Percentiles rank a stretch among this genome's conserved stretches.
These are phyloP conservation scores for Oceanodroma leucorhoa DNA, from an alignment of 2,797 vertebrate species.

Conservation along the genomic window DNA sequence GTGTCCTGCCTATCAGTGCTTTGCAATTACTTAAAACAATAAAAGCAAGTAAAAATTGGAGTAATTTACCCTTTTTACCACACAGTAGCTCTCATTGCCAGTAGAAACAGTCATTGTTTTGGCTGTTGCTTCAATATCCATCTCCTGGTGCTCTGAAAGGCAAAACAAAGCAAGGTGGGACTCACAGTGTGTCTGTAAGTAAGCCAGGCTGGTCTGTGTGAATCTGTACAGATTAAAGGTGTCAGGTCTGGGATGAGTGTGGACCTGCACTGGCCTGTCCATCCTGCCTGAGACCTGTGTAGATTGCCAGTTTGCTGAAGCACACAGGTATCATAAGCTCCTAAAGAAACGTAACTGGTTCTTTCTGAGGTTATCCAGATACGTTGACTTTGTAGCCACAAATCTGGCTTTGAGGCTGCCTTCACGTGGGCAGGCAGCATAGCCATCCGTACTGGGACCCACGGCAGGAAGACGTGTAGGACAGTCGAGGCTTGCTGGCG, in stretches of 20 bases:
- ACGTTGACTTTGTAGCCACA: neutral
- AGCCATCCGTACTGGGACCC: fast-evolving
- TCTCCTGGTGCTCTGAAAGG: neutral
- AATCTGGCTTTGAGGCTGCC: neutral
- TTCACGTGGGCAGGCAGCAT: neutral
- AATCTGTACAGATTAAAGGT: neutral
- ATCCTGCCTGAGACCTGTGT: neutral
- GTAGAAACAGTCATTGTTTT: neutral
- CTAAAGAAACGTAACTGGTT: neutral
- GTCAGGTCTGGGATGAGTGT: neutral
- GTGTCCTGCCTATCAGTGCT: neutral
- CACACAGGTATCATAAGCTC: neutral
- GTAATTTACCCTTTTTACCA: neutral
- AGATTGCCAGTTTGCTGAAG: neutral
- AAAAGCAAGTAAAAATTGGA: neutral
- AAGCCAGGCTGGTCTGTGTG: neutral
- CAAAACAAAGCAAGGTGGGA: neutral
- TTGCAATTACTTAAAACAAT: neutral
- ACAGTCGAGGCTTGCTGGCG: neutral
- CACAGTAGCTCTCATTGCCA: neutral
- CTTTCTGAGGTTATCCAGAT: neutral
- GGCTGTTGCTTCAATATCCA: neutral
- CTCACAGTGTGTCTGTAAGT: neutral
- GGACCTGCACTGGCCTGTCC: neutral
- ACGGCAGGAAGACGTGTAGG: neutral